A percentile compares a stretch with the other conserved stretches of the same genome.
Conservation (phyloP, 2,888 invertebrate genomes). For the Celastrina argiolus region DNA sequence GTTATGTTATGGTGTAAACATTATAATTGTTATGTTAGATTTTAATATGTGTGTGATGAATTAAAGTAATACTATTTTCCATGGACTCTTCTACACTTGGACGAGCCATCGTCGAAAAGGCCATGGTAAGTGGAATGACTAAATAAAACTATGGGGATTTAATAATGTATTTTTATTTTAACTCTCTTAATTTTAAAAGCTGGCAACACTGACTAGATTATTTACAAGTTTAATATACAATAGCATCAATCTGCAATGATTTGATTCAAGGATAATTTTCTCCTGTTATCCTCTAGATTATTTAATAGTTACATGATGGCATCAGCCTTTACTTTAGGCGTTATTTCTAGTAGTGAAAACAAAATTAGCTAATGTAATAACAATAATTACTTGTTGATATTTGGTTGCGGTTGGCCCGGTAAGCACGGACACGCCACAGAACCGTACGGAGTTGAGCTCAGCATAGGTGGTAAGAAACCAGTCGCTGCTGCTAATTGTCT, state of each 20-base stretch:
- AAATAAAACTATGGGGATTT: constrained; percentile 57
- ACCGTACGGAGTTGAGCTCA: constrained; percentile 52
- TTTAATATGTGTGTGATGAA: constrained; percentile 53
- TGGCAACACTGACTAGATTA: constrained; percentile 32
- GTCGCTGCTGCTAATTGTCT: constrained; percentile 81
- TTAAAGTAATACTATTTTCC: constrained; percentile 67
- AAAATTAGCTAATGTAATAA: neutral
- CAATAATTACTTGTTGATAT: constrained; percentile 31
- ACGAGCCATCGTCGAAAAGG: constrained; percentile 67
- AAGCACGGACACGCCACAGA: constrained; percentile 58
- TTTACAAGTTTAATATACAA: constrained; percentile 32
- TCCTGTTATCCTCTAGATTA: too few relatives aligned
- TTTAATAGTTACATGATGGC: neutral
- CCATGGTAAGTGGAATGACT: constrained; percentile 70
- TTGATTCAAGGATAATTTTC: too few relatives aligned
- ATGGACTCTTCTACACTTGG: constrained; percentile 71
- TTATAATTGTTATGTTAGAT: constrained; percentile 25
- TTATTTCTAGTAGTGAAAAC: neutral
- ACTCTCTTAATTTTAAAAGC: constrained; percentile 24
- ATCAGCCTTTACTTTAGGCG: neutral
- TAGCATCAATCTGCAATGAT: neutral
- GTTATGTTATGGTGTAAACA: constrained; percentile 19
- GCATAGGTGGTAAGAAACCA: constrained; percentile 71
- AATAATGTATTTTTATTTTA: constrained; percentile 43
- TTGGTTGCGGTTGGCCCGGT: constrained; percentile 41